Conservation (phyloP, 2,113 vertebrate genomes). For the Oophaga pumilio region DNA sequence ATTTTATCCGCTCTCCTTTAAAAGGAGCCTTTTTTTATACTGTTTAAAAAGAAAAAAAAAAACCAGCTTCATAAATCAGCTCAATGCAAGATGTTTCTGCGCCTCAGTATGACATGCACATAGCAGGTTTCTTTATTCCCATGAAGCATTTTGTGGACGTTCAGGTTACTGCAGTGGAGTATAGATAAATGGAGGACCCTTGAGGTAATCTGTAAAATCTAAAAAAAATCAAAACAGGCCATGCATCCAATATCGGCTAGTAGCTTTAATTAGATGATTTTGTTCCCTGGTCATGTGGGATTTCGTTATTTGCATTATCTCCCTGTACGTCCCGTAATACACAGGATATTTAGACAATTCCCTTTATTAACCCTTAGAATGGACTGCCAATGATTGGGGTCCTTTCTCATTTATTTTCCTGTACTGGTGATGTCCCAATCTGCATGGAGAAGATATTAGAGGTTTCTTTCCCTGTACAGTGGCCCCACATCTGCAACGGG, state of each 20-base stretch:
- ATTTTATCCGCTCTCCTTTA: conserved; percentile 60
- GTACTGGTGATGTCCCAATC: conserved; percentile 50
- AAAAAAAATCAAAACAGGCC: background rate
- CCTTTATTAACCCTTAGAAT: background rate
- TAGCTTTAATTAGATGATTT: conserved; percentile 17
- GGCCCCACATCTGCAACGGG: conserved; percentile 55
- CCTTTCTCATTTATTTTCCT: conserved; percentile 31
- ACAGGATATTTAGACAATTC: conserved; percentile 17
- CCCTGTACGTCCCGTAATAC: conserved; percentile 21
- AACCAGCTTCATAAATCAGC: conserved; percentile 56
- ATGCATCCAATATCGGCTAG: conserved; percentile 38
- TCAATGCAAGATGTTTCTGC: conserved; percentile 50
- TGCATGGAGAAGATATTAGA: conserved; percentile 57
- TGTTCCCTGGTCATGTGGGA: conserved; percentile 32
- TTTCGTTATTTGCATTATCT: conserved; percentile 47
- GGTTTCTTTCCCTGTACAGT: conserved; percentile 53
- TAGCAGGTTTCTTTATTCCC: conserved; percentile 42
- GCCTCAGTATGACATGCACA: conserved; percentile 40
- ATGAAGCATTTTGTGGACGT: conserved; percentile 29
- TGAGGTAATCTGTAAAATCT: conserved; percentile 18
- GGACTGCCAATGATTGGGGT: conserved; percentile 11
- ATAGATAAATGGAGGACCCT: conserved; percentile 25
- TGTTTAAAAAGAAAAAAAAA: conserved; percentile 34
- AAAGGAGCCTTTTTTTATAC: conserved; percentile 60
- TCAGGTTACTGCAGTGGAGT: conserved; percentile 9